Base-by-base conservation (phyloP, 1,140 invertebrate genomes). In the Drosophila repletoides region DNA sequence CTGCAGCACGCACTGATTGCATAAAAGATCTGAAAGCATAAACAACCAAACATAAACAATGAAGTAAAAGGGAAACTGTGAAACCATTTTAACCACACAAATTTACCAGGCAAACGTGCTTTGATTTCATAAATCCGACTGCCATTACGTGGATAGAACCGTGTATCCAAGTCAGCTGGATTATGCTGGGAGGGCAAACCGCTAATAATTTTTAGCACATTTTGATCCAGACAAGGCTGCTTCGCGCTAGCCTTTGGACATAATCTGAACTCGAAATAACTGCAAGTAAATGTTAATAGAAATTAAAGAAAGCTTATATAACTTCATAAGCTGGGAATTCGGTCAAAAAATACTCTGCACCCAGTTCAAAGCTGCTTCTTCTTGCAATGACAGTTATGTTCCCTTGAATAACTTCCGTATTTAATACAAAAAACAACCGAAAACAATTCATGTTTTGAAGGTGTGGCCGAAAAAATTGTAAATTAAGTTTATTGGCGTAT, bases 181-280 rank as follows among this genome's bases (percentile, higher is more conserved):
- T 72, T 31, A 46, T 53, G 75, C n/a, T 64, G 52, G 7, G 65
- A 58, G 0, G 89, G 88, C 4, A 88, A 90, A 9, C 90, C 92
- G 19, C 93, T 92, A 9, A 91, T 90, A 34, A 94, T 90, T 36
- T 91, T 86, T 0, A 98, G 90, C 0, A 95, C 69, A 87, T 96
- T 90, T 67, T 94, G 90, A 81, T 97, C 95, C 17, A 97, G 91
- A 74, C 96, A 97, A 0, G 94, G 92, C 76, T 97, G 94, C 0
- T 93, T 94, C 0, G 93, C 93, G 36, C 91, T 92, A 2, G 89
- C 71, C 31, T 91, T 89, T 3, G 96, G 93, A 84, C 97, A 98
- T 0, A 97, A 76, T 53, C 95, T 92, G 90, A 98, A 98, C 86
- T 98, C 95, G 79, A 98, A 98, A 90, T 94, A 97, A 5, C 88